A percentile compares a stretch with the other conserved stretches of the same genome.
Evolutionary conservation across 37 sponge, comb jelly and placozoan genomes (phyloP).

Genomic region (Mnemiopsis leidyi): DNA sequence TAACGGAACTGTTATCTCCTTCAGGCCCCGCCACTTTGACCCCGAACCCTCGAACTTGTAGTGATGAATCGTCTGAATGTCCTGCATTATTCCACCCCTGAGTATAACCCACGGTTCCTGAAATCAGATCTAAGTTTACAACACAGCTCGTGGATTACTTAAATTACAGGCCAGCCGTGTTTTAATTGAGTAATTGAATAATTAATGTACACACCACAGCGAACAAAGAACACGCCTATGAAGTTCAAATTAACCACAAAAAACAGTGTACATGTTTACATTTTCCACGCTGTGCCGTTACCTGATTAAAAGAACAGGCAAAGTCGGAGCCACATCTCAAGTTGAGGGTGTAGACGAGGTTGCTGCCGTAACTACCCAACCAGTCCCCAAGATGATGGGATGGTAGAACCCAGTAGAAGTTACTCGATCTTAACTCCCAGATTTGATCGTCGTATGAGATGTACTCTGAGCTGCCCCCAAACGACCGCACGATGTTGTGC

Average conservation of each 20-base stretch:
- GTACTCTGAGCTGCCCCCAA: conserved; percentile 40
- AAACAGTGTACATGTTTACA: too few species aligned
- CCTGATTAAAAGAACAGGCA: conserved; percentile 21
- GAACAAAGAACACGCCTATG: neutral
- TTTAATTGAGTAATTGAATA: neutral
- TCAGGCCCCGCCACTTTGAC: conserved; percentile 12
- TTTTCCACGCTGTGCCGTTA: too few species aligned
- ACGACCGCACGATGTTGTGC: neutral
- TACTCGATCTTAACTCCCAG: neutral
- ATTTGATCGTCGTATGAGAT: neutral
- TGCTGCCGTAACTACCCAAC: conserved; percentile 24
- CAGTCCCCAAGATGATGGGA: conserved; percentile 11
- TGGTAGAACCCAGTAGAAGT: conserved; percentile 51
- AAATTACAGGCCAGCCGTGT: neutral
- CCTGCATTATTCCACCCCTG: neutral
- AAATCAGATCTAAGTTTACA: neutral
- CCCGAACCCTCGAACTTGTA: conserved; percentile 27
- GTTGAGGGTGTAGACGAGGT: conserved; percentile 6
- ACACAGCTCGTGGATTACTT: neutral
- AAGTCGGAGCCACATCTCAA: conserved; percentile 61
- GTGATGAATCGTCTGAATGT: neutral
- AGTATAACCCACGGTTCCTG: conserved; percentile 59
- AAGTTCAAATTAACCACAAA: too few species aligned
- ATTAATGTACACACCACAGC: neutral
- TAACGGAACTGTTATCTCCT: conserved; percentile 22